phyloP scores from a whole-genome alignment of 2,797 vertebrate species.

The Distichodus sexfasciatus region DNA sequence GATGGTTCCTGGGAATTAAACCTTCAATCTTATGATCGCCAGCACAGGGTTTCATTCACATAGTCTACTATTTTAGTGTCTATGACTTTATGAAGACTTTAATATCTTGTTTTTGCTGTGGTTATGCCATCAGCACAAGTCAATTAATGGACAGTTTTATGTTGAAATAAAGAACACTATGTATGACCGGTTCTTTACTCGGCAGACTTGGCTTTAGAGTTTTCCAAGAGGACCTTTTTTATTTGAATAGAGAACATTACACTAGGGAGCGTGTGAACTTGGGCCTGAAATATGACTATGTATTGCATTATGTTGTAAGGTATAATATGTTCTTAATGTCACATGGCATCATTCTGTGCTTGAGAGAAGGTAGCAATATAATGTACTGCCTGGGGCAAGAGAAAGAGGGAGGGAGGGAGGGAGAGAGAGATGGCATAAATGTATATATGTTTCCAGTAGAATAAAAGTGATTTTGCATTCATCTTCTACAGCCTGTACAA shows the following conservation, averaged over 20 bases:
- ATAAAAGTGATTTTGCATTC: not conserved
- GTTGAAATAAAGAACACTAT: too few species aligned
- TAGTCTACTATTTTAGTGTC: too few species aligned
- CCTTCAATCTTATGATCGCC: too few species aligned
- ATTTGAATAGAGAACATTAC: slow-evolving; percentile 1
- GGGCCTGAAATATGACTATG: slow-evolving; percentile 21
- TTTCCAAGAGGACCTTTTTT: not conserved
- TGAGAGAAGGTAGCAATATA: slow-evolving; percentile 28
- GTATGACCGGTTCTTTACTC: too few species aligned
- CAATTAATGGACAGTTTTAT: too few species aligned
- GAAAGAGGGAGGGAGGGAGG: not conserved
- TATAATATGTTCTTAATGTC: slow-evolving; percentile 38
- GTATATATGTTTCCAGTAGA: not conserved
- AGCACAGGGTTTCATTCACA: too few species aligned
- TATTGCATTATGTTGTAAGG: slow-evolving; percentile 30
- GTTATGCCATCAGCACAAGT: too few species aligned
- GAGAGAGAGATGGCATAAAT: not conserved
- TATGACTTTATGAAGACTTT: too few species aligned
- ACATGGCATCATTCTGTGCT: slow-evolving; percentile 27
- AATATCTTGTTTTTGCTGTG: too few species aligned
- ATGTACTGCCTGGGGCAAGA: slow-evolving; percentile 37
- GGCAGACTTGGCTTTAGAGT: not conserved
- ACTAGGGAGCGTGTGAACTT: not conserved
- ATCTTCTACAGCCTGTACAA: not conserved
- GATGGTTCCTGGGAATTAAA: too few species aligned